Base-by-base conservation (phyloP, 2,888 invertebrate species). In the Hypercompe scribonia region DNA sequence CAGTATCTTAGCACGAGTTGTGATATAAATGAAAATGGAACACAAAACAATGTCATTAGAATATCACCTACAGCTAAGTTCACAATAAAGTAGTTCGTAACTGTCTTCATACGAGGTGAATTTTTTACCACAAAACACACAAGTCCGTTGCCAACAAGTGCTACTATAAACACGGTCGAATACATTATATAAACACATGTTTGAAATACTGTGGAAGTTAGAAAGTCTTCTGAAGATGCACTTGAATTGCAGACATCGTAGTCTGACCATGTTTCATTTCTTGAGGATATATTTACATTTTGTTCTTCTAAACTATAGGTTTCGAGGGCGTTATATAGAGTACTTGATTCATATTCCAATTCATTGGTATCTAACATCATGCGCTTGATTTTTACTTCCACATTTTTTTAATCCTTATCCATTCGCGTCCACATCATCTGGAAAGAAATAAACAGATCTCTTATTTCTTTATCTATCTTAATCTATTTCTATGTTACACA, bases 51-150 rank as follows among this genome's bases (percentile, higher is more conserved):
- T 0, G 98, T 98, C 97, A 99, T 98, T 73, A 99, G 93, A 76
- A 99, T 97, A 90, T 99, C 99, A 63, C 99, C 98, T 61, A 98
- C 96, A 0, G 99, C 98, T 80, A 99, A 95, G 91, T 98, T 98
- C 88, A 98, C 97, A 88, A 99, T 98, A 91, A 99, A 99, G 92
- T 97, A 98, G 92, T 99, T 99, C 64, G 99, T 99, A 5, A 99
- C 98, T 0, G 98, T 99, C 85, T 98, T 97, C 98, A 99, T 99
- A 61, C 98, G 96, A 0, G 98, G 97, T 24, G 97, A 97, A 7
- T 97, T 97, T 80, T 97, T 96, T 0, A 99, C 98, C 36, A 99
- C 98, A 90, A 98, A 98, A 90, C 98, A 98, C 34, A 99, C 98
- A 68, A 97, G 96, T 70, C 97, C 97, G 87, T 98, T 98, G 28